Conservation (phyloP, 2,888 invertebrate species). For the Loripinus fragilis region DNA sequence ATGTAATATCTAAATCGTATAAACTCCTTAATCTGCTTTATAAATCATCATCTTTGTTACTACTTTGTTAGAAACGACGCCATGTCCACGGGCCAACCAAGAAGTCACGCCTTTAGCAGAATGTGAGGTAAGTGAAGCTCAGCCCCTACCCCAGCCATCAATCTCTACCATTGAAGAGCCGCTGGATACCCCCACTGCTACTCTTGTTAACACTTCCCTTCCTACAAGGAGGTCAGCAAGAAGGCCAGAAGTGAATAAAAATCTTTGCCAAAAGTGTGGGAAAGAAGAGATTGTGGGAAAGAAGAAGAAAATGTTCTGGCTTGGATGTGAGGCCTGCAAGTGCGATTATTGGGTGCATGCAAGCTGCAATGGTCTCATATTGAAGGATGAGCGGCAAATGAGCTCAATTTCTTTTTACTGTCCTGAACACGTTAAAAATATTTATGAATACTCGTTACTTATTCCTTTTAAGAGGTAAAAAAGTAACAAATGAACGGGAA, state of each 20-base stretch:
- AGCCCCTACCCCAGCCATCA: too few species aligned
- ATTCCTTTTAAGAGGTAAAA: too few species aligned
- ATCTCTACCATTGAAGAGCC: too few species aligned
- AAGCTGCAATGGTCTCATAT: neutral
- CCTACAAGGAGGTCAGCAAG: neutral
- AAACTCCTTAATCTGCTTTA: too few species aligned
- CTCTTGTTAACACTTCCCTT: too few species aligned
- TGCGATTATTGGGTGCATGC: constrained; percentile 4
- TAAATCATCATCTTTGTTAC: neutral
- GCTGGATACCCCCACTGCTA: too few species aligned
- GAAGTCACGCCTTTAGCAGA: neutral
- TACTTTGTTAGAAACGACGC: neutral
- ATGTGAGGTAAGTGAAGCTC: too few species aligned
- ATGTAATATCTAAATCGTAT: too few species aligned
- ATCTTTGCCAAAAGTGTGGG: neutral
- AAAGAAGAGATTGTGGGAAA: neutral
- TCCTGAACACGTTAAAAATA: neutral
- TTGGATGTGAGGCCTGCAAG: neutral
- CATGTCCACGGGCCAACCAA: neutral
- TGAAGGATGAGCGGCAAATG: neutral
- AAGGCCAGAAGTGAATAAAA: neutral
- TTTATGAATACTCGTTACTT: too few species aligned
- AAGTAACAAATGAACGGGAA: too few species aligned
- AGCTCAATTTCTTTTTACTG: neutral
- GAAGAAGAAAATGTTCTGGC: neutral